phyloP scores from a whole-genome alignment of 2,113 vertebrate species.

The Phodopus roborovskii region DNA sequence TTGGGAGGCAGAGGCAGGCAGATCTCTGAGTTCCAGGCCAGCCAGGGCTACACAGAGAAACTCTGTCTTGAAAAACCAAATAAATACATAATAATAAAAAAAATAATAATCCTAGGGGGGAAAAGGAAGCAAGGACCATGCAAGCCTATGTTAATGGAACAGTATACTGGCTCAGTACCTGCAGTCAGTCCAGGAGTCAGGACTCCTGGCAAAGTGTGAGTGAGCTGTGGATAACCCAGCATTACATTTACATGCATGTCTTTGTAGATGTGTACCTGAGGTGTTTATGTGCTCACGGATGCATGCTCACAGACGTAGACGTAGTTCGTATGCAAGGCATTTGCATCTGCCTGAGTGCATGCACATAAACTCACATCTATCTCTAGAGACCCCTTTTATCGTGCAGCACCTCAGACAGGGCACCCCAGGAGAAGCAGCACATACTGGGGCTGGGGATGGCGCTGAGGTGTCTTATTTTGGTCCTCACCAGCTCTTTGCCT shows the following conservation, averaged over 20 bases:
- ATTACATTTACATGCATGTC: background rate
- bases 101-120: background rate
- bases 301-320: too few relatives aligned
- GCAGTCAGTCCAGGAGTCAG: background rate
- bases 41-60: background rate
- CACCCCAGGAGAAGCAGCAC: background rate
- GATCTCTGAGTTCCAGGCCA: too few relatives aligned
- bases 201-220: background rate
- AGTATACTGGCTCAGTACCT: background rate
- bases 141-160: background rate
- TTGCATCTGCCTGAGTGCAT: too few relatives aligned
- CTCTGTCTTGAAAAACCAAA: background rate
- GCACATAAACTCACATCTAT: background rate
- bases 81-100: background rate
- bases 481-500: background rate
- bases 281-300: background rate
- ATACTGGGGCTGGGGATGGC: accelerated
- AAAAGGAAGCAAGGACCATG: background rate
- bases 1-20: too few relatives aligned
- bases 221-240: background rate
- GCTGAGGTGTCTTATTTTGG: conserved; percentile 16
- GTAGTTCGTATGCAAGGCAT: background rate
- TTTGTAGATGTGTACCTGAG: background rate
- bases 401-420: background rate
- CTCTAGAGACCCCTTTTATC: background rate